These are phyloP conservation scores for Andricus grossulariae DNA, from an alignment of 1,140 invertebrate species.

Conservation along the genomic window DNA sequence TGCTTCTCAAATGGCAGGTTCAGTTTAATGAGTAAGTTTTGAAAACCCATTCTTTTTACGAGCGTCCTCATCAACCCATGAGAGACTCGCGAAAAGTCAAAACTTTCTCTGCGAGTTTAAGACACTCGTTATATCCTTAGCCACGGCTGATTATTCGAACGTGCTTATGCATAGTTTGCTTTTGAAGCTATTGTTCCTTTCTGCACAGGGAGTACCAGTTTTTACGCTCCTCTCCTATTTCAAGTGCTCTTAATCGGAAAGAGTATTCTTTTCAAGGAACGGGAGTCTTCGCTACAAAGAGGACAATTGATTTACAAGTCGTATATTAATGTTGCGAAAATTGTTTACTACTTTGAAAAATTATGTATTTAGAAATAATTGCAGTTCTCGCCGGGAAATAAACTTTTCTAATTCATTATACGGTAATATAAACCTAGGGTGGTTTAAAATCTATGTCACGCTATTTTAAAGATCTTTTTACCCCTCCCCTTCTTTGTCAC, in stretches of 20 bases:
- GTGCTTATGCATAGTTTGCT: conserved; percentile 13
- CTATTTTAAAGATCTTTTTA: too few relatives aligned
- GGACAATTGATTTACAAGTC: conserved; percentile 2
- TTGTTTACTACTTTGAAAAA: too few relatives aligned
- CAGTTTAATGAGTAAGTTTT: not conserved
- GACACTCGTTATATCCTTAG: conserved; percentile 2
- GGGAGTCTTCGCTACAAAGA: not conserved
- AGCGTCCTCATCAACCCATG: too few relatives aligned
- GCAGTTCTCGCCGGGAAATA: not conserved
- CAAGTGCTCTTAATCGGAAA: conserved; percentile 16
- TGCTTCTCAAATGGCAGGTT: not conserved
- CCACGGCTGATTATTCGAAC: not conserved
- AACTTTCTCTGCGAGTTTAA: not conserved
- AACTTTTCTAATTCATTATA: too few relatives aligned
- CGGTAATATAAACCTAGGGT: too few relatives aligned
- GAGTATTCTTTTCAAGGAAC: not conserved
- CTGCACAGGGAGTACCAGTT: not conserved
- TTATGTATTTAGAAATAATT: not conserved
- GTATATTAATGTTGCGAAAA: not conserved
- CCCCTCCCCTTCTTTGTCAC: too few relatives aligned
- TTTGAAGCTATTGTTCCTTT: not conserved
- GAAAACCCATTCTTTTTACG: not conserved
- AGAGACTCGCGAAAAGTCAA: not conserved
- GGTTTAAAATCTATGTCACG: too few relatives aligned
- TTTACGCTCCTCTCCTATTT: not conserved